Conservation (phyloP, 2,797 vertebrate species). For the Bufotes viridis region DNA sequence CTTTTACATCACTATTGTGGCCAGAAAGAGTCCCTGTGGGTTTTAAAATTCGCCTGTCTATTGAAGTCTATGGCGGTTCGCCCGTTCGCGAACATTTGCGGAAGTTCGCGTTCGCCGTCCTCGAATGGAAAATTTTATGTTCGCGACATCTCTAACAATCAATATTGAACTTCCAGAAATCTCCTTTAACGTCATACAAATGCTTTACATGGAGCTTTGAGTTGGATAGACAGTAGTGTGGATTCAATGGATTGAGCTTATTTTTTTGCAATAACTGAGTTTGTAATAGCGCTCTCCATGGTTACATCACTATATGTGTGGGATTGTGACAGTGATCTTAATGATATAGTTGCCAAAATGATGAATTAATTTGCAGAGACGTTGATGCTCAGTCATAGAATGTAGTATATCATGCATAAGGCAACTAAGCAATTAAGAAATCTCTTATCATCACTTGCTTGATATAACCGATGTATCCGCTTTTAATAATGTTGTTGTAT, state of each 20-base stretch:
- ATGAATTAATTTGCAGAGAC: slow-evolving; percentile 11
- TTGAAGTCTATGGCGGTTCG: no score
- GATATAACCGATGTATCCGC: not conserved
- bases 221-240: not conserved
- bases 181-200: not conserved
- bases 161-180: no score
- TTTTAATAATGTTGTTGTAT: not conserved
- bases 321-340: not conserved
- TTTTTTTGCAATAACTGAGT: not conserved
- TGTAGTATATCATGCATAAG: not conserved
- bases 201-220: not conserved
- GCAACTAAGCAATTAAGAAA: slow-evolving; percentile 16
- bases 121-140: no score
- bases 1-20: no score
- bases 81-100: no score
- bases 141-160: no score
- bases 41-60: no score
- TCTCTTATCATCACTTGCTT: not conserved
- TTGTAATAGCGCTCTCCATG: not conserved
- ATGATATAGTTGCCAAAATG: slow-evolving; percentile 23
- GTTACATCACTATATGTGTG: not conserved
- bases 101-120: no score
- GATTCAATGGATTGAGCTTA: not conserved
- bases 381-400: not conserved
- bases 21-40: no score